Evolutionary conservation across 2,888 invertebrate genomes (phyloP), one percentile per base, ranked within the genome.

Genomic region (Chymomyza amoena): DNA sequence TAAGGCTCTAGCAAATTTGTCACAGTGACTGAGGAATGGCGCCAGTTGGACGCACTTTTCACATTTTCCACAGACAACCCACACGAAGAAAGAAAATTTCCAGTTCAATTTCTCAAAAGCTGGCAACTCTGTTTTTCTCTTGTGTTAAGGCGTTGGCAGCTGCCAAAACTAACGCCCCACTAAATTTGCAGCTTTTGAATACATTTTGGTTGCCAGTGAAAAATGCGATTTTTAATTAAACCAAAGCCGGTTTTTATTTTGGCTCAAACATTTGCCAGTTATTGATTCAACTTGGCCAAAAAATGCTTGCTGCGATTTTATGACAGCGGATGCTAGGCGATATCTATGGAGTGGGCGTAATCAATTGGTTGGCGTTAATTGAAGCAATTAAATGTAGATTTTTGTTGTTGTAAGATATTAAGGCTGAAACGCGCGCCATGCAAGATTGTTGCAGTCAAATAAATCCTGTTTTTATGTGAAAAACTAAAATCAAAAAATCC

Each of bases 291-390:
- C 18, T 28, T 61, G 61, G 45, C n/a, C 18, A 39, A n/a, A 61
- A 32, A 16, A 39, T 61, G 36, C 25, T 39, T 36, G 32, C 25
- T 32, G 39, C 32, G 25, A 18, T 36, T 51, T 85, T 84, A 81
- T 87, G 84, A 86, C 80, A 79, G 76, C 88, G 84, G 86, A 88
- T 86, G 73, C 78, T 73, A 78, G 74, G 70, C 80, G 88, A 81
- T 88, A 78, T 61, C 9, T 68, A 36, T 50, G 9, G n/a, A 16
- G 76, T 78, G 72, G 77, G 77, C 77, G 77, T 75, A 66, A 64
- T 67, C 63, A 56, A 64, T 81, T 71, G 66, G 66, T 64, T 73
- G 73, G 72, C 84, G 81, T 84, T 88, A 88, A 86, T 85, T 87
- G 87, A 76, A 57, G 73, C 80, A 79, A 86, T 84, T 86, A 80